Conservation (phyloP, 2,113 vertebrate species). For the Albula goreensis region DNA sequence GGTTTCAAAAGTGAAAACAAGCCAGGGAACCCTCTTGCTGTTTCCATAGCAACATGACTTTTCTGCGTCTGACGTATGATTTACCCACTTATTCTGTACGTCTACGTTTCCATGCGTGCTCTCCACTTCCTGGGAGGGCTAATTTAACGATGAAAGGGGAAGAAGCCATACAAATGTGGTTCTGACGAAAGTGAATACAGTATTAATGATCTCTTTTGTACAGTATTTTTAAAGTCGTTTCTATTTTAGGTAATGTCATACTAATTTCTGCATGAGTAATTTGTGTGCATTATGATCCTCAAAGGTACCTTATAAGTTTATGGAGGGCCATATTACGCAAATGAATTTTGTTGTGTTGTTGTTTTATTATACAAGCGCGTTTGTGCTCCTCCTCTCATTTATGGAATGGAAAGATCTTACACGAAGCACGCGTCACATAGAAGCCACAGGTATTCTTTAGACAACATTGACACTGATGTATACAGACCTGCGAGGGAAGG, state of each 20-base stretch:
- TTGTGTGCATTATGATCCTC: background rate
- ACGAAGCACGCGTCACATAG: background rate
- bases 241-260: background rate
- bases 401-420: background rate
- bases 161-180: background rate
- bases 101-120: constrained; percentile 41
- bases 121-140: background rate
- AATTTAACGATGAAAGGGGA: background rate
- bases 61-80: constrained; percentile 36
- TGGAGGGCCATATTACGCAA: background rate
- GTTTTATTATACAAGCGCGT: background rate
- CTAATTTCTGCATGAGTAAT: background rate
- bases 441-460: background rate
- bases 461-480: background rate
- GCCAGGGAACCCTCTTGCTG: constrained; percentile 30
- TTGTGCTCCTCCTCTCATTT: no score
- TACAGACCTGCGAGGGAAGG: background rate
- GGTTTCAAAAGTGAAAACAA: constrained; percentile 9
- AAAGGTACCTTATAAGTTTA: background rate
- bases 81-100: constrained; percentile 21
- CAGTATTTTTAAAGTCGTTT: background rate
- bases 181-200: constrained; percentile 21
- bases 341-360: background rate
- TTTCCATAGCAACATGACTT: constrained; percentile 53
- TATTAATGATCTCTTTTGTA: background rate